Percentiles rank a stretch among this genome's conserved stretches.
These are phyloP conservation scores for Lytechinus variegatus DNA, from an alignment of 35 echinoderm and acorn worm genomes.

Conservation along the genomic window DNA sequence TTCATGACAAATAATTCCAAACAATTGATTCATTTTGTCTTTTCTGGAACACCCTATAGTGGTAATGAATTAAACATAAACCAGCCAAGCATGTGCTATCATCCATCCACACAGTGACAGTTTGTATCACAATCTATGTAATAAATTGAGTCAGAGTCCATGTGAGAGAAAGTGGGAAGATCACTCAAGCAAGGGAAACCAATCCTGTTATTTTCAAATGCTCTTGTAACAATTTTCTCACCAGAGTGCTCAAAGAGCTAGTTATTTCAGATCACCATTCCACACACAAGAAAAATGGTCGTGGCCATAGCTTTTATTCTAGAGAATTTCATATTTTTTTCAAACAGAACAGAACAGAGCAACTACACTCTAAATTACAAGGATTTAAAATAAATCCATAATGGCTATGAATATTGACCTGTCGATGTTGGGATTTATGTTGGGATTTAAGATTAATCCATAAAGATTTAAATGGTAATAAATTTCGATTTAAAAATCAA, in stretches of 20 bases:
- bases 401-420: too few species aligned
- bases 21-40: not conserved
- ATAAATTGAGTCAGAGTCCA: not conserved
- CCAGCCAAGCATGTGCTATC: not conserved
- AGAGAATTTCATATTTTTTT: too few species aligned
- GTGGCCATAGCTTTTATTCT: too few species aligned
- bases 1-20: too few species aligned
- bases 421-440: too few species aligned
- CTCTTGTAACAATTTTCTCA: slow-evolving; percentile 13
- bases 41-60: not conserved
- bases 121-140: not conserved
- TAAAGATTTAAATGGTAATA: too few species aligned
- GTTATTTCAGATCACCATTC: not conserved
- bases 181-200: not conserved
- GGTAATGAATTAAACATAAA: not conserved
- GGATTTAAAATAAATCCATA: too few species aligned
- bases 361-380: too few species aligned
- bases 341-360: too few species aligned
- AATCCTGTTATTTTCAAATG: not conserved
- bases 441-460: too few species aligned
- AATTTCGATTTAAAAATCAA: too few species aligned
- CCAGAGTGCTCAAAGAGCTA: not conserved
- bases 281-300: not conserved
- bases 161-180: not conserved
- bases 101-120: not conserved